Evolutionary conservation across 2,113 vertebrate species (phyloP).

Genomic region (Myrmophylax atrothorax): DNA sequence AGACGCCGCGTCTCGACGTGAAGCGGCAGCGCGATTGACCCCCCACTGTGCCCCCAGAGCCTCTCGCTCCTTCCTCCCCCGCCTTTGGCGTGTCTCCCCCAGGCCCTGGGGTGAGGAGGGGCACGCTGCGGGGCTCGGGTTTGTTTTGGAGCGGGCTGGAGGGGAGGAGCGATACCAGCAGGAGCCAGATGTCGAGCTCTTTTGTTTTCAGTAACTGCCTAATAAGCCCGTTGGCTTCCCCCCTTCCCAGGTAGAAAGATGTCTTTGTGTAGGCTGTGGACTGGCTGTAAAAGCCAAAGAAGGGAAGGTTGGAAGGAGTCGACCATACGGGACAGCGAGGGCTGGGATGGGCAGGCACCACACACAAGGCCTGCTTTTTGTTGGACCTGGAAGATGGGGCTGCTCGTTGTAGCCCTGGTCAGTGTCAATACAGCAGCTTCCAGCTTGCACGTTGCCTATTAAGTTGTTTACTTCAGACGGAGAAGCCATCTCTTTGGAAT

Average conservation of each 20-base stretch:
- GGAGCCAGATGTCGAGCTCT: conserved; percentile 49
- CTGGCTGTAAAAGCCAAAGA: neutral
- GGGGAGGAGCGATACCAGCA: neutral
- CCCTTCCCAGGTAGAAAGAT: conserved; percentile 4
- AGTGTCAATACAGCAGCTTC: neutral
- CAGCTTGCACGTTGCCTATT: neutral
- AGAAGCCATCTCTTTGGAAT: neutral
- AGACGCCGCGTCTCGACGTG: neutral
- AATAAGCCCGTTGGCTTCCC: neutral
- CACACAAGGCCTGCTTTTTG: neutral
- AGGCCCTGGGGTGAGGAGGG: neutral
- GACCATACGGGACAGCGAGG: conserved; percentile 2
- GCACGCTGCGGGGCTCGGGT: neutral
- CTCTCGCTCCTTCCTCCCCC: neutral
- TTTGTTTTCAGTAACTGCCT: conserved; percentile 58
- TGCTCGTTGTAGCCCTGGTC: neutral
- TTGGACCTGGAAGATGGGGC: neutral
- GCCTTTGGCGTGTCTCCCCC: neutral
- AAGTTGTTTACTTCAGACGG: neutral
- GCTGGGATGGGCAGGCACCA: neutral
- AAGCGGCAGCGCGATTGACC: neutral
- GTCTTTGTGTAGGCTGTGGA: conserved; percentile 1
- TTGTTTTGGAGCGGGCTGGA: conserved; percentile 20
- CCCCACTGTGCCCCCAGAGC: neutral
- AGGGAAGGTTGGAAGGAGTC: conserved; percentile 14